Base-by-base conservation (phyloP, 1,140 invertebrate genomes). In the Drosophila bocqueti region DNA sequence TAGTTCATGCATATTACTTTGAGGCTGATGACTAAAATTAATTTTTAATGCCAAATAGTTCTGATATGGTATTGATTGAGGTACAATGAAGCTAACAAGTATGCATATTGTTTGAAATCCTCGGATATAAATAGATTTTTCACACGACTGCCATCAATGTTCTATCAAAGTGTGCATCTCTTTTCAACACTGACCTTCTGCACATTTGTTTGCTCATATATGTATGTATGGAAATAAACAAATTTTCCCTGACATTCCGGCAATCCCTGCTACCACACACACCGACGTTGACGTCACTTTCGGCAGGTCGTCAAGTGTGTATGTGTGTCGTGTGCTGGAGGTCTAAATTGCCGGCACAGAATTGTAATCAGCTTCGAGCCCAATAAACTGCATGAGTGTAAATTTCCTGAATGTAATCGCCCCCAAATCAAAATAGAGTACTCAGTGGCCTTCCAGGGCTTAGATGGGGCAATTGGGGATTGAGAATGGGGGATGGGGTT, bases 371-470 rank as follows among this genome's bases (percentile, higher is more conserved):
- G 81, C 63, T 87, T 58, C 40, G 64, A 63, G 76, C 66, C 65
- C 43, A 79, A 63, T 81, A 79, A 72, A 59, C 65, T 71, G 82
- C 60, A 55, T 54, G 72, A 89, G 76, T 89, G 76, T 76, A 78
- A 80, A 87, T 83, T 87, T 89, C 84, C 84, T 89, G 84, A 75
- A 75, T 60, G 81, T 83, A 86, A 76, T 87, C 76, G 52, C 47
- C 64, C 36, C 29, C 76, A 62, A 74, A 74, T 74, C 71, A 74
- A 74, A 73, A 36, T 40, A 71, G 67, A 71, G 67, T 71, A 71
- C 67, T 71, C 67, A 24, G 50, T 74, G 78, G 63, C 67, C 82
- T 69, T 81, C 74, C 54, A 52, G 52, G 45, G 62, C 68, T 73
- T 67, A 54, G 52, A 55, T 58, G 42, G 47, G 26, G 21, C 46